Conservation (phyloP, 2,113 vertebrate species). For the Antigone vipio region DNA sequence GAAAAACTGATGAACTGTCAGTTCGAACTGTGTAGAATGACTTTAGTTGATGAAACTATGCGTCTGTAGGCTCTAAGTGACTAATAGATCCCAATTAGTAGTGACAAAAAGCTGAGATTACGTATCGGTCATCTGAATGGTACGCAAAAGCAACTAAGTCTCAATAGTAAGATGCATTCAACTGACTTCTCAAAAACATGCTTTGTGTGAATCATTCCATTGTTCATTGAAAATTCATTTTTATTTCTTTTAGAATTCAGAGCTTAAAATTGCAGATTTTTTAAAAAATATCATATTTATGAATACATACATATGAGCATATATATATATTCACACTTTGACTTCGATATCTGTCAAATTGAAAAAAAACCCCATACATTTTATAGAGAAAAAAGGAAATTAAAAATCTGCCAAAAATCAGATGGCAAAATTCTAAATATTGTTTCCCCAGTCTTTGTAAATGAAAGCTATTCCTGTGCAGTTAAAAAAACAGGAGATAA, state of each 20-base stretch:
- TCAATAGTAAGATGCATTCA: not conserved
- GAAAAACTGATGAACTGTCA: not conserved
- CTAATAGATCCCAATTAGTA: not conserved
- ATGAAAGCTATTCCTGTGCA: not conserved
- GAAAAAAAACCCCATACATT: not conserved
- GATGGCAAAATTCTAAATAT: not conserved
- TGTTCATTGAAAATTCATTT: not conserved
- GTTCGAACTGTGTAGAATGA: not conserved
- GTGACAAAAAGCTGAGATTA: not conserved
- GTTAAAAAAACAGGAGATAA: not conserved
- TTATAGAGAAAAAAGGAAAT: not conserved
- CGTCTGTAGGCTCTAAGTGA: not conserved
- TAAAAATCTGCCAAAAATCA: not conserved
- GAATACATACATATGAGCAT: not conserved
- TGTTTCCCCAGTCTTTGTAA: not conserved
- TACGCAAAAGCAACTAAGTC: not conserved
- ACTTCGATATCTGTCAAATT: not conserved
- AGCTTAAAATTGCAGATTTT: not conserved
- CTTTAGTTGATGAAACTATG: not conserved
- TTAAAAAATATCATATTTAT: not conserved
- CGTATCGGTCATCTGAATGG: not conserved
- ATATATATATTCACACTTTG: not conserved
- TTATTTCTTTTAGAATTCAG: not conserved
- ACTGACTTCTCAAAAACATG: not conserved
- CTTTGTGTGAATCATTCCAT: not conserved